phyloP scores from a whole-genome alignment of 1,140 invertebrate species.

The Papilio glaucus region DNA sequence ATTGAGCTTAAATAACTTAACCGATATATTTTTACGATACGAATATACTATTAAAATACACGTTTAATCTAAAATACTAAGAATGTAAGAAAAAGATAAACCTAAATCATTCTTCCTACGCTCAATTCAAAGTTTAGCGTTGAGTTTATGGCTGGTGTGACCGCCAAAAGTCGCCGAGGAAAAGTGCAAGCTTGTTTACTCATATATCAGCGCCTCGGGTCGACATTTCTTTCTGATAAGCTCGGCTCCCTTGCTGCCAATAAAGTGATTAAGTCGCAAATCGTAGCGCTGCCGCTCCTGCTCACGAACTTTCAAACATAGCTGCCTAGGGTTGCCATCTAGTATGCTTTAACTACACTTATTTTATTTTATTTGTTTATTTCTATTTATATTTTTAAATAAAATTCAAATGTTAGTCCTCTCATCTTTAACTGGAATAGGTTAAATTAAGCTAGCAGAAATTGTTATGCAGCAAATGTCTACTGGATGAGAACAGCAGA shows the following conservation, averaged over 20 bases:
- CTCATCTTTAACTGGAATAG: too few species aligned
- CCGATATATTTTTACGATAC: too few species aligned
- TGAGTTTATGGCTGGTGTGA: conserved; percentile 75
- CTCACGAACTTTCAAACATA: conserved; percentile 54
- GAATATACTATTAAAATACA: too few species aligned
- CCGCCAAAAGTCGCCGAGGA: conserved; percentile 75
- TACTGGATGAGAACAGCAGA: too few species aligned
- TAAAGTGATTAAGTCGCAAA: conserved; percentile 84
- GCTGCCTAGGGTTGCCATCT: conserved; percentile 41
- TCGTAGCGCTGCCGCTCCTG: conserved; percentile 64
- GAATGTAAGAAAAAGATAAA: conserved; percentile 61
- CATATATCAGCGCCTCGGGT: conserved; percentile 72
- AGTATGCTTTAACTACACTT: conserved; percentile 40
- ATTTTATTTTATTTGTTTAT: neutral
- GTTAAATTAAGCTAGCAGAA: too few species aligned
- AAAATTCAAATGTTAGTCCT: neutral
- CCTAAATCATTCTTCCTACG: conserved; percentile 57
- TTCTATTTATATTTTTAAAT: neutral
- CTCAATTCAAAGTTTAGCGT: conserved; percentile 74
- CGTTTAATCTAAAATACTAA: conserved; percentile 54
- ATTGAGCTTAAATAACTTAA: too few species aligned
- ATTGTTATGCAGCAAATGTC: too few species aligned
- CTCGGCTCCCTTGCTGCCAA: conserved; percentile 76
- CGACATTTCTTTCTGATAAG: conserved; percentile 79
- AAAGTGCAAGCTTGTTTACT: conserved; percentile 82